phyloP scores from a whole-genome alignment of 2,113 vertebrate species.

The Calyptomena viridis region DNA sequence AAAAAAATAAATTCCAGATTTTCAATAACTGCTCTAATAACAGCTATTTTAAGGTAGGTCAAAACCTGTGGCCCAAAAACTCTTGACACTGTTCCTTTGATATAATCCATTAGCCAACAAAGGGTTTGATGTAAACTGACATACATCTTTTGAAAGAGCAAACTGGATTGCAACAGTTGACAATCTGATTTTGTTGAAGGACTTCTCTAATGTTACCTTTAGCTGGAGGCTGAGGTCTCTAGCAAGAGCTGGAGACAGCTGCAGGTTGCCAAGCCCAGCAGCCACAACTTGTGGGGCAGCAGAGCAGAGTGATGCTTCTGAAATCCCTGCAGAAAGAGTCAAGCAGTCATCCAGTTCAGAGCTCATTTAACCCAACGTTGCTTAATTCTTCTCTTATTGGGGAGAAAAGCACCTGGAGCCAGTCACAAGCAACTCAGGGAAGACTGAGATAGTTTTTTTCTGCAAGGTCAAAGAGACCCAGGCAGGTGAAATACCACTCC shows the following conservation, averaged over 20 bases:
- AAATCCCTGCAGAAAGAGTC: background rate
- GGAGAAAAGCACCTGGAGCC: background rate
- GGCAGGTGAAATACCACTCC: background rate
- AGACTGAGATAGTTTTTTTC: background rate
- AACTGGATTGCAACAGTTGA: background rate
- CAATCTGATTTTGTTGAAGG: constrained; percentile 35
- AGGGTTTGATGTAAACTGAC: constrained; percentile 3
- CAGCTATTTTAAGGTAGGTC: constrained; percentile 6
- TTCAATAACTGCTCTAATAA: background rate
- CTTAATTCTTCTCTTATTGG: background rate
- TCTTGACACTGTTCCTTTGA: background rate
- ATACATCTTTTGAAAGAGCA: background rate
- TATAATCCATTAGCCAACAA: constrained; percentile 13
- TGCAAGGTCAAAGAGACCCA: background rate
- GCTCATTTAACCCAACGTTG: background rate
- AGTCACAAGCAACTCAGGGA: background rate
- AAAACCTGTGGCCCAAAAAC: background rate
- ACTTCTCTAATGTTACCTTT: background rate
- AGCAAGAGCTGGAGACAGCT: background rate
- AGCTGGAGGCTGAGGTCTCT: background rate
- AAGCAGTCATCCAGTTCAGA: background rate
- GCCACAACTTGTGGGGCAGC: rapidly evolving
- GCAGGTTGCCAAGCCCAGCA: background rate
- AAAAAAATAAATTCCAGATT: background rate
- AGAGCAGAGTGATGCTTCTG: background rate